phyloP scores from a whole-genome alignment of 2,113 vertebrate species.

The Melanotaenia duboulayi region DNA sequence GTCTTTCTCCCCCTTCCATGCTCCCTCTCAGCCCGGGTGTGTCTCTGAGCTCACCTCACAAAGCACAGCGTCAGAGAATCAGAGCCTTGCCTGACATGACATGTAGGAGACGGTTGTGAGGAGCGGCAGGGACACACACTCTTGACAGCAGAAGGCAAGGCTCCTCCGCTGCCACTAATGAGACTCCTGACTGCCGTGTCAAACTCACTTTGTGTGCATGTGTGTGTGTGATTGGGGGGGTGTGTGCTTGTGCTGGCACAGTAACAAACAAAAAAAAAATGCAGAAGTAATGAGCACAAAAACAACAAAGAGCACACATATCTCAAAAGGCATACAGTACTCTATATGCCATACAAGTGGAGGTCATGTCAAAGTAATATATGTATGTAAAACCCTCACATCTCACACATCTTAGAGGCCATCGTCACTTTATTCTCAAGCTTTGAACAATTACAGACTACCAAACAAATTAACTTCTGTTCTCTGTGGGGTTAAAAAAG shows the following conservation, averaged over 20 bases:
- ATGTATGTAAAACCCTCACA: constrained; percentile 57
- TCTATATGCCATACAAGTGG: constrained; percentile 13
- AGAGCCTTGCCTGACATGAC: constrained; percentile 78
- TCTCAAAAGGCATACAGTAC: constrained; percentile 11
- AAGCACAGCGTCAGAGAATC: constrained; percentile 72
- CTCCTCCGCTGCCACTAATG: constrained; percentile 77
- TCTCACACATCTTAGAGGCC: constrained; percentile 41
- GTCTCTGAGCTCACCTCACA: constrained; percentile 78
- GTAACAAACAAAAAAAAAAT: constrained; percentile 49
- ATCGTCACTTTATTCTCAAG: constrained; percentile 14
- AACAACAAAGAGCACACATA: constrained; percentile 52
- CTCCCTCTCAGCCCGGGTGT: constrained; percentile 63
- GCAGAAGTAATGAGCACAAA: constrained; percentile 68
- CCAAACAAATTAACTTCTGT: constrained; percentile 2
- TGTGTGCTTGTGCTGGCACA: constrained; percentile 1
- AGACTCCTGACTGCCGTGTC: constrained; percentile 78
- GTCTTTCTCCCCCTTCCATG: constrained; percentile 16
- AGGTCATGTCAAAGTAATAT: constrained; percentile 60
- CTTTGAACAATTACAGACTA: constrained; percentile 21
- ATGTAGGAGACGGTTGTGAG: constrained; percentile 73
- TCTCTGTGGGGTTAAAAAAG: background rate
- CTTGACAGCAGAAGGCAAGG: constrained; percentile 73
- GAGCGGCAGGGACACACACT: constrained; percentile 68
- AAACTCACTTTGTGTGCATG: constrained; percentile 58
- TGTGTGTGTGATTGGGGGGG: constrained; percentile 26